These are phyloP conservation scores for Cordylochernes scorpioides DNA, from an alignment of 2,888 invertebrate genomes.

Conservation along the genomic window DNA sequence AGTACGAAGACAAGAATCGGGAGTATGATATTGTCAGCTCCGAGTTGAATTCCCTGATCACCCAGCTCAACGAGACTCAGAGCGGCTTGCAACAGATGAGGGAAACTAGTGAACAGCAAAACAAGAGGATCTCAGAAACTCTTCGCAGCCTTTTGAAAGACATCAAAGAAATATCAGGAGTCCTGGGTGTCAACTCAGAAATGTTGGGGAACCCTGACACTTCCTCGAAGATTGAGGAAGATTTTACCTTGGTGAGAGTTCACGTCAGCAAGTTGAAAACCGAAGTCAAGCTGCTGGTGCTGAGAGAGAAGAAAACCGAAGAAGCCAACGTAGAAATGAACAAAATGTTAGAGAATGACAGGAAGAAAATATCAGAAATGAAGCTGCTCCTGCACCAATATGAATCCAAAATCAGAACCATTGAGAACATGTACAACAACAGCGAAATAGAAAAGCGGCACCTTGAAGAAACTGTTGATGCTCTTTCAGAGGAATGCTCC, in stretches of 20 bases:
- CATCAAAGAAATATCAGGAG: conserved; percentile 70
- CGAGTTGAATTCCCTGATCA: conserved; percentile 61
- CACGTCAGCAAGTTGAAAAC: conserved; percentile 98
- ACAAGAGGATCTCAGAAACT: conserved; percentile 82
- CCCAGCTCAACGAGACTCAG: conserved; percentile 46
- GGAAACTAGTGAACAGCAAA: conserved; percentile 74
- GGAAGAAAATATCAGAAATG: too few species aligned
- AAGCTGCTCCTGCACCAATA: too few species aligned
- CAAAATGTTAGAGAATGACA: too few species aligned
- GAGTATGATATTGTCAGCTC: conserved; percentile 74
- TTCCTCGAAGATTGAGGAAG: conserved; percentile 63
- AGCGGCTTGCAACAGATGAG: conserved; percentile 73
- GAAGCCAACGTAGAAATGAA: too few species aligned
- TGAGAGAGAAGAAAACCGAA: too few species aligned
- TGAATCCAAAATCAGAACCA: conserved; percentile 79
- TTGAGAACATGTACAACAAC: conserved; percentile 80
- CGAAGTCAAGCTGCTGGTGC: conserved; percentile 88
- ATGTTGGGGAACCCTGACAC: too few species aligned
- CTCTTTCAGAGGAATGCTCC: conserved; percentile 72
- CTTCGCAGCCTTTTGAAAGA: conserved; percentile 74
- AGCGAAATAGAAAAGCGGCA: conserved; percentile 75
- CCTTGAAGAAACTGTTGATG: conserved; percentile 75
- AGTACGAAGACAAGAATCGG: conserved; percentile 81
- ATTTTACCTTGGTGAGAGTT: conserved; percentile 87
- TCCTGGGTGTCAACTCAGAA: too few species aligned